Evolutionary conservation across 2,797 vertebrate species (phyloP), one percentile per base, ranked within the genome.

Genomic region (Helarctos malayanus): DNA sequence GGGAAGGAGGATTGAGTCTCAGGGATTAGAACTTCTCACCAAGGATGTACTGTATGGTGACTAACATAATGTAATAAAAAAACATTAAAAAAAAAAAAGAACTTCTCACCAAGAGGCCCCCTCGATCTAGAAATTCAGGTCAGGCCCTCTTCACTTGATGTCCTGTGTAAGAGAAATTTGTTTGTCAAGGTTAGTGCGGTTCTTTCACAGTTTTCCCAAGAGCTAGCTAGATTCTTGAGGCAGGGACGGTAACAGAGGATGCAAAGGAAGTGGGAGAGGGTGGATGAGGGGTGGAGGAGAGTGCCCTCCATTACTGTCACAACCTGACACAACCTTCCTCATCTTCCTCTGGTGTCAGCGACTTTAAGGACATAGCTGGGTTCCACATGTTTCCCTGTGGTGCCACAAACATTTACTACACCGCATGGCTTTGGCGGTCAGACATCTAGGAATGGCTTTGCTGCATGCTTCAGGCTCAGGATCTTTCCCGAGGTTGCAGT

Each of bases 231-330:
- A 69, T 78, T 45, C 15, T 79, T 76, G 13, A 75, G n/a, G 3
- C 9, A 0, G 32, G 52, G 29, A 7, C 23, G 19, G 19, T 45
- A 68, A 83, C n/a, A 35, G 68, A 91, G 52, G 73, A 35, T 15
- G 35, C 3, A 59, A 83, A 75, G 38, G 35, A 69, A 47, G 16
- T 61, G 7, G 5, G 76, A 78, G 19, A 57, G 13, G 47, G 52
- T 21, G 9, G 47, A 8, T 2, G 13, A 38, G 12, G n/a, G 23
- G 9, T n/a, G 0, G 3, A 7, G 11, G 5, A 45, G 18, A 56
- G 10, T 8, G 11, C 14, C 15, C 6, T 13, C 89, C 5, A 4
- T 76, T 57, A 13, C 13, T 69, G 32, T 63, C 52, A 88, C 29
- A 63, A 41, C 7, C 15, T 69, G 32, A 57, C 52, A 88, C 25